Percentiles rank a stretch among this genome's conserved stretches.
Evolutionary conservation across 2,113 vertebrate genomes (phyloP).

Genomic region (Muntiacus muntjak): DNA sequence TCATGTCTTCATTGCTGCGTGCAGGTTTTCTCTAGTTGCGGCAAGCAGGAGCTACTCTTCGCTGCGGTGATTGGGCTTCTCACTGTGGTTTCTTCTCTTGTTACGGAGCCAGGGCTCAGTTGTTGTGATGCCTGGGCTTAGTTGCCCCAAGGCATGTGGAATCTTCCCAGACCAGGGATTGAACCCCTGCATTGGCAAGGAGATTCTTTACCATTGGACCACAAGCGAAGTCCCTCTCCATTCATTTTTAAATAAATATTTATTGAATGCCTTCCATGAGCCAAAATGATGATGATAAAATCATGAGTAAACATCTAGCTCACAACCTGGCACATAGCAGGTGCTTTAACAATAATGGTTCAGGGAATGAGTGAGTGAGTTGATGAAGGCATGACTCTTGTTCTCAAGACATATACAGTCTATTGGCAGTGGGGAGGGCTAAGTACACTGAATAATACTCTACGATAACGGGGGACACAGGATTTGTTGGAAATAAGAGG

Average conservation of each 20-base stretch:
- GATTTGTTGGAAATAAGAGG: neutral
- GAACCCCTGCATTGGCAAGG: neutral
- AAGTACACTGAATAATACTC: neutral
- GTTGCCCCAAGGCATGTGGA: neutral
- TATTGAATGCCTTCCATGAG: neutral
- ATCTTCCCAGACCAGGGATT: neutral
- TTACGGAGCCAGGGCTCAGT: neutral
- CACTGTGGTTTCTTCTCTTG: neutral
- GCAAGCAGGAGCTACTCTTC: neutral
- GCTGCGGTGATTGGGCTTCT: fast-evolving
- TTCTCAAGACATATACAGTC: neutral
- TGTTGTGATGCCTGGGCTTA: neutral
- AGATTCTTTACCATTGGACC: neutral
- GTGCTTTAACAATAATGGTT: neutral
- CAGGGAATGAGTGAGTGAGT: neutral
- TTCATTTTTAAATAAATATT: neutral
- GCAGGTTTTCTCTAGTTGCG: neutral
- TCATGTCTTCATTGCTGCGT: neutral
- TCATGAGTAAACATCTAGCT: neutral
- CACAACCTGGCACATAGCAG: neutral
- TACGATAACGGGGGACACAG: neutral
- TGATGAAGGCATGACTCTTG: neutral
- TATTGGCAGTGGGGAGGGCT: neutral
- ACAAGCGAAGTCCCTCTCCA: neutral
- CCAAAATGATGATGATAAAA: neutral